phyloP scores from a whole-genome alignment of 1,140 invertebrate genomes.

The Lasioglossum albipes region DNA sequence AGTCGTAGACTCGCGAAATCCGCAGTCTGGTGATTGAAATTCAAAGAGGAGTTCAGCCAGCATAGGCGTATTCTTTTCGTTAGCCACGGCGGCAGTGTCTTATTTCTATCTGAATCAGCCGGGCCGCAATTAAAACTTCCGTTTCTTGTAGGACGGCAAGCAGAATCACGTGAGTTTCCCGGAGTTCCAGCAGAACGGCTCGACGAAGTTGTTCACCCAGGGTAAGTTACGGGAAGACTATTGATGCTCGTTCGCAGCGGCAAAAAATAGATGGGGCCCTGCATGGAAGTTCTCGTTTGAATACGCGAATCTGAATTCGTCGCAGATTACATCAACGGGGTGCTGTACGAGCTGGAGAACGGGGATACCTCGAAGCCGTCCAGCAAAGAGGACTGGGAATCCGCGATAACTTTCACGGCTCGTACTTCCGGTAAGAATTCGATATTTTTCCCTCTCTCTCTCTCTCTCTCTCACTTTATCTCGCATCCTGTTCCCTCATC shows the following conservation, averaged over 20 bases:
- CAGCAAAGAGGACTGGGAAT: slow-evolving; percentile 87
- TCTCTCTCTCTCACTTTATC: background rate
- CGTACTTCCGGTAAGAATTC: slow-evolving; percentile 88
- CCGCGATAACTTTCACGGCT: slow-evolving; percentile 91
- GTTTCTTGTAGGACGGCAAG: slow-evolving; percentile 84
- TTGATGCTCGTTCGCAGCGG: background rate
- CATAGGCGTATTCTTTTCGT: too few relatives aligned
- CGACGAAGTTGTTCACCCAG: slow-evolving; percentile 91
- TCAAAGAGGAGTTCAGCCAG: too few relatives aligned
- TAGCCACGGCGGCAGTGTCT: too few relatives aligned
- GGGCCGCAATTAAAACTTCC: slow-evolving; percentile 18
- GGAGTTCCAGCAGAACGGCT: slow-evolving; percentile 91
- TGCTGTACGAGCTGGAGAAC: slow-evolving; percentile 86
- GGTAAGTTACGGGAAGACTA: slow-evolving; percentile 80
- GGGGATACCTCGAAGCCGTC: slow-evolving; percentile 81
- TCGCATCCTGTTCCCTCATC: background rate
- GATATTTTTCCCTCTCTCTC: background rate
- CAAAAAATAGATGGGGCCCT: background rate
- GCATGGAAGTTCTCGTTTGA: slow-evolving; percentile 4
- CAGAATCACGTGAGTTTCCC: slow-evolving; percentile 92
- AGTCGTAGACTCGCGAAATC: too few relatives aligned
- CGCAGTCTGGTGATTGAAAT: too few relatives aligned
- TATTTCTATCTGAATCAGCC: too few relatives aligned
- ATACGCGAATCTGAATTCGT: slow-evolving; percentile 40
- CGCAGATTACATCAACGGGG: slow-evolving; percentile 90